phyloP scores from a whole-genome alignment of 1,140 invertebrate species.

The Ectropis grisescens region DNA sequence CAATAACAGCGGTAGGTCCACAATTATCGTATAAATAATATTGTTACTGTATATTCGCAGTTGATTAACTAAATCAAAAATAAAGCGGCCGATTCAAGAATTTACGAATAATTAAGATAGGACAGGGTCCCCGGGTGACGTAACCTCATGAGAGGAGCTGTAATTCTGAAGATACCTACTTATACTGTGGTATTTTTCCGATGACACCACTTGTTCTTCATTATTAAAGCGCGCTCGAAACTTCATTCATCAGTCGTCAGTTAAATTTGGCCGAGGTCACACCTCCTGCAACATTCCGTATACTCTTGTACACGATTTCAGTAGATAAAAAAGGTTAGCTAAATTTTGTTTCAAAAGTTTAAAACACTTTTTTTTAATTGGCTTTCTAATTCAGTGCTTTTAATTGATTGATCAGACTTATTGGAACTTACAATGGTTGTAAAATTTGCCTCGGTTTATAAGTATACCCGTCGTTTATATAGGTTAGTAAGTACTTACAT shows the following conservation, averaged over 20 bases:
- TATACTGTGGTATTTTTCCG: constrained; percentile 15
- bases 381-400: background rate
- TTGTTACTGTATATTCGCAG: too few species aligned
- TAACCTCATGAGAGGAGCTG: constrained; percentile 4
- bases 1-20: too few species aligned
- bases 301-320: background rate
- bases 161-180: too few species aligned
- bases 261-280: constrained; percentile 16
- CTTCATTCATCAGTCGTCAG: constrained; percentile 10
- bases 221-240: background rate
- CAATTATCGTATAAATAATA: too few species aligned
- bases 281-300: constrained; percentile 3
- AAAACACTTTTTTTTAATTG: background rate
- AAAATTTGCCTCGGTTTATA: too few species aligned
- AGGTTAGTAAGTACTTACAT: too few species aligned
- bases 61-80: too few species aligned
- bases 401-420: background rate
- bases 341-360: background rate
- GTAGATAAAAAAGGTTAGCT: background rate
- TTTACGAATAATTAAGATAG: too few species aligned
- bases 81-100: too few species aligned
- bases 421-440: background rate
- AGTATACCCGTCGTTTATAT: too few species aligned
- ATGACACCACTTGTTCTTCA: background rate
- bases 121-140: constrained; percentile 5